Evolutionary conservation across 2,888 invertebrate species (phyloP), one percentile per base, ranked within the genome.

Genomic region (Melieria omissa): DNA sequence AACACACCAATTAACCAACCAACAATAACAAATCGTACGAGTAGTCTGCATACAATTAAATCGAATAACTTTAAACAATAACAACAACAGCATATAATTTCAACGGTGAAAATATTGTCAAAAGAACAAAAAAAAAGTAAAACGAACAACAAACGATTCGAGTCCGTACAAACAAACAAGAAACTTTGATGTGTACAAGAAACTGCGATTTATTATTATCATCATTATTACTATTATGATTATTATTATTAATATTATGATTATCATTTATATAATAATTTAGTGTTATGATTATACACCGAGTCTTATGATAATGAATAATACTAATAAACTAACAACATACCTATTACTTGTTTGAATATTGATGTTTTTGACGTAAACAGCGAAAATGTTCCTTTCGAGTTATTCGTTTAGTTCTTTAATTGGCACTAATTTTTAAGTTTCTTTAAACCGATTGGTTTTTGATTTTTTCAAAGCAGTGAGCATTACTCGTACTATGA

Each of bases 321-420:
- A 61, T 41, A 54, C 74, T 66, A 57, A 68, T 65, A 65, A 70
- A 65, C 29, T 29, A 29, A 29, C 29, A 29, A 70, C 55, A 46
- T 47, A 67, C 61, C 54, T 73, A 72, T 73, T 74, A 73, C 74
- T 74, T 72, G 76, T 78, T 77, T 76, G 71, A 74, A 75, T 75
- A 77, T 77, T 67, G 77, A 76, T 76, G 76, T 78, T 75, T 77
- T 78, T 77, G 73, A 68, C 77, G 75, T 78, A 76, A 74, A 75
- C 65, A 73, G 64, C 74, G 66, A 75, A 74, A 72, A 63, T 66
- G 46, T 47, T 71, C 49, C 9, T 63, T 63, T 64, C 49, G 44
- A 47, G 29, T 55, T 61, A 29, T 66, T 58, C 5, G 46, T 57
- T 57, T 16, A 45, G 54, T 66, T 66, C 10, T 10, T 55, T 5